Evolutionary conservation across 1,140 invertebrate species (phyloP).

Genomic region (Heliconius congener): DNA sequence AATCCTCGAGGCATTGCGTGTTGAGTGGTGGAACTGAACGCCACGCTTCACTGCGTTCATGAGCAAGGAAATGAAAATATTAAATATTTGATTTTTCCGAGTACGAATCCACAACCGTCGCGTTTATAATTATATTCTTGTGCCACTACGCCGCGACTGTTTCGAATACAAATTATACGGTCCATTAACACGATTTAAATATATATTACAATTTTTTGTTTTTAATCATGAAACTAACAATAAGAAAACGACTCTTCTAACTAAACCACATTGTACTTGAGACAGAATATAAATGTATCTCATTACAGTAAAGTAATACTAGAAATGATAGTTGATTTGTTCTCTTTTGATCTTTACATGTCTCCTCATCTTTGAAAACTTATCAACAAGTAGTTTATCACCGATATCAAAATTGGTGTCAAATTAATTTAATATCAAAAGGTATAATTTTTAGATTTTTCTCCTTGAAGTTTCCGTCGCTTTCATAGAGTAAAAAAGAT

Average conservation of each 20-base stretch:
- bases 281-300: not conserved
- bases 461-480: no score
- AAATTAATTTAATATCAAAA: not conserved
- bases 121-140: no score
- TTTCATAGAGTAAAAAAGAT: no score
- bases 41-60: no score
- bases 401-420: not conserved
- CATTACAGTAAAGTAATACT: not conserved
- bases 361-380: not conserved
- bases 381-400: not conserved
- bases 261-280: slow-evolving; percentile 2
- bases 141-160: no score
- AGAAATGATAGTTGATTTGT: not conserved
- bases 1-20: no score
- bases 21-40: no score
- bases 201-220: slow-evolving; percentile 22
- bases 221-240: slow-evolving; percentile 28
- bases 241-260: not conserved
- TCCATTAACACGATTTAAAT: not conserved
- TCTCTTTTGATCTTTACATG: not conserved
- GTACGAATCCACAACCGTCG: no score
- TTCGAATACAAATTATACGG: not conserved
- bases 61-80: no score
- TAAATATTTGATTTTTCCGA: no score
- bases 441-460: no score